These are phyloP conservation scores for Trachelipus rathkii DNA, from an alignment of 1,140 invertebrate genomes.

Conservation along the genomic window DNA sequence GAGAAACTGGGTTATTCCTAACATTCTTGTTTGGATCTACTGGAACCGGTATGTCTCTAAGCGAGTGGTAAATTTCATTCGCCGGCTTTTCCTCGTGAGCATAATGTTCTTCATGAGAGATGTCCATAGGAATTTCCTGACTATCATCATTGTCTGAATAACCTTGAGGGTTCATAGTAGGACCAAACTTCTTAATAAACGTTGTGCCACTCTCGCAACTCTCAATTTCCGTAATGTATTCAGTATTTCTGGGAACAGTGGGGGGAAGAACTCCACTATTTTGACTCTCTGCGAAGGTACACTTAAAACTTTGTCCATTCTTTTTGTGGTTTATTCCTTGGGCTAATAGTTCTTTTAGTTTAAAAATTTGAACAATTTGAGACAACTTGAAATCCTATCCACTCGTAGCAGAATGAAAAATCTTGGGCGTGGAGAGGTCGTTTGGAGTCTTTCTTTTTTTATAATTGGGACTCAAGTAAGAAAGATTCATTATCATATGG, in stretches of 20 bases:
- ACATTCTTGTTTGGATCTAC: background rate
- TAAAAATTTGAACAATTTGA: too few relatives aligned
- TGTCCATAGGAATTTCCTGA: background rate
- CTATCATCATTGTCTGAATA: background rate
- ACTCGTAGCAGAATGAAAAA: too few relatives aligned
- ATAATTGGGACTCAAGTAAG: too few relatives aligned
- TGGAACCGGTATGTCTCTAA: background rate
- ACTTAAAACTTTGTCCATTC: too few relatives aligned
- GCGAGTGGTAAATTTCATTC: background rate
- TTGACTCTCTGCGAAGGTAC: too few relatives aligned
- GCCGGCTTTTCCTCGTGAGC: background rate
- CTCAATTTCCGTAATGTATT: background rate
- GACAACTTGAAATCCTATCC: too few relatives aligned
- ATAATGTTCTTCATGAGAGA: background rate
- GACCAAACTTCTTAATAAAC: background rate
- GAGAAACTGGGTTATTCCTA: background rate
- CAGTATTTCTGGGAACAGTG: background rate
- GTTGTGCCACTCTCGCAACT: background rate
- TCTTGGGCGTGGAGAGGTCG: too few relatives aligned
- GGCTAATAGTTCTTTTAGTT: too few relatives aligned
- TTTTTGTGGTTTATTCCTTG: too few relatives aligned
- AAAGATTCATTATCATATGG: too few relatives aligned
- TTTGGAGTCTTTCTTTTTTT: too few relatives aligned
- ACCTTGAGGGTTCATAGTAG: background rate
- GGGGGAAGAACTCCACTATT: too few relatives aligned